These are phyloP conservation scores for Onychostoma macrolepis DNA, from an alignment of 2,113 vertebrate genomes.

Conservation along the genomic window DNA sequence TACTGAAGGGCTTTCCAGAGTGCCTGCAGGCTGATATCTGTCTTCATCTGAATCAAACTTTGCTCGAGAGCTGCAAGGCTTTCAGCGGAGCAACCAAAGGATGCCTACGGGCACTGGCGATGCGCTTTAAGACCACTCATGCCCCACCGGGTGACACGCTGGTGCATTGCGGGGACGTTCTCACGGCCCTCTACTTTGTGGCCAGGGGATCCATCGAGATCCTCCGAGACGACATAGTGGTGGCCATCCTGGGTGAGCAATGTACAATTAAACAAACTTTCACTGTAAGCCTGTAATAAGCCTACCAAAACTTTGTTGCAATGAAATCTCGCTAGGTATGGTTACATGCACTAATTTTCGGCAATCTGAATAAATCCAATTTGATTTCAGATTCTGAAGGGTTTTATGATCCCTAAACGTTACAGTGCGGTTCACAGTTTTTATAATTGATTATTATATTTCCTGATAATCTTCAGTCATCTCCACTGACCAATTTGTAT, in stretches of 20 bases:
- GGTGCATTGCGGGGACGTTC: constrained; percentile 93
- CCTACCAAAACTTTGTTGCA: neutral
- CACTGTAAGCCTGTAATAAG: neutral
- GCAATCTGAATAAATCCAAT: too few species aligned
- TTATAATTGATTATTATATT: too few species aligned
- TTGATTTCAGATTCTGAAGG: too few species aligned
- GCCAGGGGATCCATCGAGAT: constrained; percentile 98
- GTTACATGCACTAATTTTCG: too few species aligned
- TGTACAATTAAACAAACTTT: neutral
- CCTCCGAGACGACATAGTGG: constrained; percentile 94
- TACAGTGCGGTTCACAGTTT: too few species aligned
- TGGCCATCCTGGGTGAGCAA: constrained; percentile 93
- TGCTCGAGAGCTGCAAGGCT: constrained; percentile 93
- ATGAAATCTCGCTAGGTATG: too few species aligned
- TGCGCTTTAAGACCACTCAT: constrained; percentile 98
- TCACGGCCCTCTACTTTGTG: constrained; percentile 94
- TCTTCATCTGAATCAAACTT: constrained; percentile 93
- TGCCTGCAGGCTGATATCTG: constrained; percentile 99
- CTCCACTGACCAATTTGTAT: too few species aligned
- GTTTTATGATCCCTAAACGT: too few species aligned
- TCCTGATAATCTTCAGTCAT: too few species aligned
- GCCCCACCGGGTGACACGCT: constrained; percentile 96
- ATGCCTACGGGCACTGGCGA: constrained; percentile 94
- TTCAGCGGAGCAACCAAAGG: constrained; percentile 94
- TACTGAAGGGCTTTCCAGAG: constrained; percentile 98